Evolutionary conservation across 2,888 invertebrate genomes (phyloP), one percentile per base, ranked within the genome.

Genomic region (Globia sparganii): DNA sequence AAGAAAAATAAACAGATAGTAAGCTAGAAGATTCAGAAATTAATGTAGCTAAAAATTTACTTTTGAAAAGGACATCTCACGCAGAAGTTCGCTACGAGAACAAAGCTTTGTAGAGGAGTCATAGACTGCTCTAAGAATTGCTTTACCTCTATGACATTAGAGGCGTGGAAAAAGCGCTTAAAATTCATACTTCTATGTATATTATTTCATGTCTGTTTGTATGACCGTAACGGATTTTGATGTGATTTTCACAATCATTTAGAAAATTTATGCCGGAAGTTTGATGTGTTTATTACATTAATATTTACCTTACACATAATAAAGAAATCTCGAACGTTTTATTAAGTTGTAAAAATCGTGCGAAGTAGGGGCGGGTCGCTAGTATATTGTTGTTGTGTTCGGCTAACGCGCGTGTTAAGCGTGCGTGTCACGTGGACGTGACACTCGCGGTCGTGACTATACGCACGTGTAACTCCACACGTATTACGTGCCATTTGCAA

Each of bases 391-490:
- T 25, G 25, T 25, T 25, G 25, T 9, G 11, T 53, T 53, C 4
- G 9, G 21, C 65, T 69, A 58, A 59, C 37, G 64, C 61, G 56
- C 64, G 64, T 67, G 49, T 37, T 37, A 49, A 53, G 28, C 64
- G 58, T 81, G 71, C 82, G 64, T 81, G 64, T 59, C 77, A 67
- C 59, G 64, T 59, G 49, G n/a, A 59, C 43, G 56, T 25, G 67
- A 77, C 34, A 53, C 67, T 46, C 71, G 18, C 43, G 31, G 56
- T 61, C 77, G 61, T 53, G 67, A 58, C 65, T 56, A 43, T 72
- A 62, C 56, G 72, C 78, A 72, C 78, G 72, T 66, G 37, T 80
- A 56, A 40, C 78, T 70, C 43, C 43, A 59, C 49, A 64, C 74
- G 15, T 67, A 49, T 43, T 37, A 64, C 25, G 25, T 81, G 67